Base-by-base conservation (phyloP, 2,797 vertebrate species). In the Morelia viridis region DNA sequence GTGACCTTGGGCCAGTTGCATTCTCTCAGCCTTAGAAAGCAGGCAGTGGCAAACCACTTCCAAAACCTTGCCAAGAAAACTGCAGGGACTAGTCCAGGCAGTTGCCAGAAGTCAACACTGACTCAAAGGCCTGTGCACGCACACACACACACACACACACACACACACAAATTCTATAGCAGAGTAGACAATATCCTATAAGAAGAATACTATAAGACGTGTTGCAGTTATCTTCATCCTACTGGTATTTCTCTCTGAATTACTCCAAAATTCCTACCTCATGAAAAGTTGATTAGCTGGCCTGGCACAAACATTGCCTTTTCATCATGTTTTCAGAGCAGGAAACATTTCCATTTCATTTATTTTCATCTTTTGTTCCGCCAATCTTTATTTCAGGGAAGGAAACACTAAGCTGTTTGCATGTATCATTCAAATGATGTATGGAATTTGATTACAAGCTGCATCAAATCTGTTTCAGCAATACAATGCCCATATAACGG, bases 301-400 rank as follows among this genome's bases (percentile, higher is more conserved):
- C 80, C 93, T 89, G 92, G 91, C 90, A 92, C 46, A 94, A 95
- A 94, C 28, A 31, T 46, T 93, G 91, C 71, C 26, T 64, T 89
- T 92, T 96, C 93, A 53, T 93, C 50, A 9, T 88, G 17, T 53
- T 64, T 95, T 94, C 94, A 92, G 91, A 35, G 31, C 56, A 46
- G 15, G 46, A 64, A 94, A 93, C 58, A 90, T 93, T 95, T 95
- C 88, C 0, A 0, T 93, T 94, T 90, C 90, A 84, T 7, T 92
- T 90, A 94, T 88, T 95, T 94, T 80, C 87, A 35, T 95, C 91
- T 89, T 94, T 95, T 61, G 28, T 91, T 94, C 65, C 94, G 76
- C 57, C 83, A 53, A 76, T 86, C 92, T 61, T 90, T 76, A 94
- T 92, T 95, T 94, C 46, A 90, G 89, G 90, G 92, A 93, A 9